phyloP scores from a whole-genome alignment of 2,888 invertebrate species.

The Zootermopsis nevadensis region DNA sequence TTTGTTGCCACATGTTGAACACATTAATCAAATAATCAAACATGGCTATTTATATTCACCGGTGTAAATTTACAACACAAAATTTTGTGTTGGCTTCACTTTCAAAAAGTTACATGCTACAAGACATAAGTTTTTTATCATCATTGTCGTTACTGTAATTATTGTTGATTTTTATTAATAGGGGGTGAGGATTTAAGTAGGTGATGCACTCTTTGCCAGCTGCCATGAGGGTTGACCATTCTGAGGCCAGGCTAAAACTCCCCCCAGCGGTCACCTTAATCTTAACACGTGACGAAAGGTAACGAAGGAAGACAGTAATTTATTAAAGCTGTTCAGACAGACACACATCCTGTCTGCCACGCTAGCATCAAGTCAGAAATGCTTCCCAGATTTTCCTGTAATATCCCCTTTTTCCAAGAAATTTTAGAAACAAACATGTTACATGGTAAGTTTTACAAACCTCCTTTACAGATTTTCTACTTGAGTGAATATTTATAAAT shows the following conservation, averaged over 20 bases:
- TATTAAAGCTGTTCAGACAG: not conserved
- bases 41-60: not conserved
- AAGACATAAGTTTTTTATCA: not conserved
- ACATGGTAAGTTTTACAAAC: not conserved
- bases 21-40: constrained; percentile 3
- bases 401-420: constrained; percentile 1
- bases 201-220: not conserved
- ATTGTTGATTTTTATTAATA: not conserved
- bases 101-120: not conserved
- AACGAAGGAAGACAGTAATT: constrained; percentile 22
- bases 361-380: not conserved
- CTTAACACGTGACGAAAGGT: not conserved
- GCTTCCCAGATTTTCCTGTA: not conserved
- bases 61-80: constrained; percentile 10
- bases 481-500: not conserved
- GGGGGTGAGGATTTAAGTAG: not conserved
- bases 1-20: constrained; percentile 13
- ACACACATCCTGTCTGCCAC: not conserved
- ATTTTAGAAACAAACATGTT: not conserved
- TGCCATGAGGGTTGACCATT: not conserved
- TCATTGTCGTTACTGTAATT: not conserved
- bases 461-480: not conserved
- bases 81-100: constrained; percentile 4
- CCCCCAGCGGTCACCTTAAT: not conserved
- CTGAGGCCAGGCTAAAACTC: not conserved